phyloP scores from a whole-genome alignment of 2,797 vertebrate species.

The Rhodeus uyekii region DNA sequence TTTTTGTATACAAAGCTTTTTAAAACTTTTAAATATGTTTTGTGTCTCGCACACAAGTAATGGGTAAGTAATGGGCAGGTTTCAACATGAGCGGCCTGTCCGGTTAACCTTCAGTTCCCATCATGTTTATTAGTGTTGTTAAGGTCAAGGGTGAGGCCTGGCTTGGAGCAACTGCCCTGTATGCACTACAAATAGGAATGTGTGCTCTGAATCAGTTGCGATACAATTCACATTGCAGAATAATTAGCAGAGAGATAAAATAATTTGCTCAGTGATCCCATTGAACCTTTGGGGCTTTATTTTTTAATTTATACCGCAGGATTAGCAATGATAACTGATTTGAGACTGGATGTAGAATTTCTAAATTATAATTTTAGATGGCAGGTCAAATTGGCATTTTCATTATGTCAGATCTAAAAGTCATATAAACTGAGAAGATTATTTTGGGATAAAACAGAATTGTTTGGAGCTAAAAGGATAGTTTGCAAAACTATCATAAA shows the following conservation, averaged over 20 bases:
- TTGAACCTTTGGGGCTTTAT: background rate
- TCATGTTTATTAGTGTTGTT: conserved; percentile 41
- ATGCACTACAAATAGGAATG: conserved; percentile 26
- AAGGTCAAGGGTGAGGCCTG: conserved; percentile 48
- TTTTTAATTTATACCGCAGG: background rate
- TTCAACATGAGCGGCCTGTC: conserved; percentile 34
- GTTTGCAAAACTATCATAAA: background rate
- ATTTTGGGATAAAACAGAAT: background rate
- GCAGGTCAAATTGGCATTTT: background rate
- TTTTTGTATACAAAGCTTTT: background rate
- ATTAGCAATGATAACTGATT: background rate
- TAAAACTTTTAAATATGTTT: background rate
- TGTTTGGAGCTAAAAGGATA: background rate
- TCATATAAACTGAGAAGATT: background rate
- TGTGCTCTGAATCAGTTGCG: background rate
- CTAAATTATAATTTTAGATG: background rate
- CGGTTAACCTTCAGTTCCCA: conserved; percentile 32
- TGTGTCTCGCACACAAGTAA: conserved; percentile 7
- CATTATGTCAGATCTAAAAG: background rate
- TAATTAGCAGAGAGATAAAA: background rate
- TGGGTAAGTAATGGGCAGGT: conserved; percentile 36
- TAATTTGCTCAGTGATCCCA: background rate
- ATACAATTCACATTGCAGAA: background rate
- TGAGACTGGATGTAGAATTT: background rate
- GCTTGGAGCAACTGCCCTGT: conserved; percentile 31